Conservation (phyloP, 1,140 invertebrate species). For the Drosophila arizonae region DNA sequence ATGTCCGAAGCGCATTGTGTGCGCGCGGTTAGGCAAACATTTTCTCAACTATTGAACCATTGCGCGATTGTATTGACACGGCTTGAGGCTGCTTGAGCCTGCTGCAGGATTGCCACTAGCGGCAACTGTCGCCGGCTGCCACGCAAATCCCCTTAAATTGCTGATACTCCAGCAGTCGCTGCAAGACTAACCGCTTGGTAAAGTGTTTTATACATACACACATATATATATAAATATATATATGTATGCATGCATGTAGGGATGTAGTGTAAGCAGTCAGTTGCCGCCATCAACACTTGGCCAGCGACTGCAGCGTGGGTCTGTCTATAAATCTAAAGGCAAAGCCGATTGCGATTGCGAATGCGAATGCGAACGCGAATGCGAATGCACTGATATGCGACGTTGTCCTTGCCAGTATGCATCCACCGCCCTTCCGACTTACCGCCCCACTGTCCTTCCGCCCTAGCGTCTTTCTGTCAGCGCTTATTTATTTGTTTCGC, state of each 20-base stretch:
- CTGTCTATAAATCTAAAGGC: conserved; percentile 69
- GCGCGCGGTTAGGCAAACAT: conserved; percentile 77
- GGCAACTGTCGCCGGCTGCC: conserved; percentile 62
- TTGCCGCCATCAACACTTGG: conserved; percentile 6
- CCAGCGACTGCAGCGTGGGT: conserved; percentile 43
- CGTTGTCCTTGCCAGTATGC: conserved; percentile 53
- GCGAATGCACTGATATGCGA: conserved; percentile 31
- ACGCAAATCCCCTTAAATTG: conserved; percentile 74
- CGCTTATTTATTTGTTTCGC: conserved; percentile 70
- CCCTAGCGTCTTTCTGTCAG: background rate
- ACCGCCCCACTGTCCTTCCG: too few relatives aligned
- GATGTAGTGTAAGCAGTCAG: background rate
- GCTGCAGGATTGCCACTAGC: conserved; percentile 19
- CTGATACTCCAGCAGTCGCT: conserved; percentile 54
- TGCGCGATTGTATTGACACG: conserved; percentile 73
- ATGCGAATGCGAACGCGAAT: conserved; percentile 59
- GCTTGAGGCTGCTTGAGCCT: conserved; percentile 38
- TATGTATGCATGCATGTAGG: background rate
- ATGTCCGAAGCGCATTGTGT: conserved; percentile 66
- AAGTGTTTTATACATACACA: conserved; percentile 47
- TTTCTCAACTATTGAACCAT: conserved; percentile 79
- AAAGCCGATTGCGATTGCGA: conserved; percentile 75
- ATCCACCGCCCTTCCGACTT: conserved; percentile 6
- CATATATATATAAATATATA: too few relatives aligned
- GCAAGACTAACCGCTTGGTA: conserved; percentile 21